These are phyloP conservation scores for Nerophis ophidion DNA, from an alignment of 2,113 vertebrate species.

Conservation along the genomic window DNA sequence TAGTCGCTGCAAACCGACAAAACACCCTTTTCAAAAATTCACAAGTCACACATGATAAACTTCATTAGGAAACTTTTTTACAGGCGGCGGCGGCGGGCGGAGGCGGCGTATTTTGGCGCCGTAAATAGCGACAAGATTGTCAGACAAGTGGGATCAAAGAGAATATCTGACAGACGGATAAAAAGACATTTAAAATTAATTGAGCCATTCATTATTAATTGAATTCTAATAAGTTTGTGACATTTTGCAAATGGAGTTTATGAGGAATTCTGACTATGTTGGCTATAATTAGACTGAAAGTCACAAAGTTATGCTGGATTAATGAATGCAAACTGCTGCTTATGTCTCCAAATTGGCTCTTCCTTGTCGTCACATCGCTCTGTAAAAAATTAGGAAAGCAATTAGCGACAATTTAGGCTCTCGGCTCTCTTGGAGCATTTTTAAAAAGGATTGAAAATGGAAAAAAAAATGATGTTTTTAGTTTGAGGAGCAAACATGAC, in stretches of 20 bases:
- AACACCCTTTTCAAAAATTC: constrained; percentile 39
- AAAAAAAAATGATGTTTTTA: too few species aligned
- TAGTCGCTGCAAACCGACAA: constrained; percentile 79
- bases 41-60: constrained; percentile 41
- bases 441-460: too few species aligned
- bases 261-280: constrained; percentile 35
- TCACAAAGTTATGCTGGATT: constrained; percentile 20
- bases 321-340: constrained; percentile 33
- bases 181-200: constrained; percentile 66
- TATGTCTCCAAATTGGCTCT: constrained; percentile 25
- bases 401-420: constrained; percentile 5
- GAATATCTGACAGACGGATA: constrained; percentile 58
- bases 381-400: constrained; percentile 31
- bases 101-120: constrained; percentile 44
- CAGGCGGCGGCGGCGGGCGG: constrained; percentile 31
- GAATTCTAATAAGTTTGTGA: constrained; percentile 66
- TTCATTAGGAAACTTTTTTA: constrained; percentile 29
- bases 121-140: constrained; percentile 55
- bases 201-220: constrained; percentile 67
- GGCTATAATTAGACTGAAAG: constrained; percentile 46
- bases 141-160: constrained; percentile 66
- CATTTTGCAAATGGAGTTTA: constrained; percentile 56
- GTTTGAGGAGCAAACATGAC: too few species aligned
- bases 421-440: too few species aligned
- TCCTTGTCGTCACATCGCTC: constrained; percentile 12